Evolutionary conservation across 2,113 vertebrate species (phyloP), one percentile per base, ranked within the genome.

Genomic region (Oryzias woworae): DNA sequence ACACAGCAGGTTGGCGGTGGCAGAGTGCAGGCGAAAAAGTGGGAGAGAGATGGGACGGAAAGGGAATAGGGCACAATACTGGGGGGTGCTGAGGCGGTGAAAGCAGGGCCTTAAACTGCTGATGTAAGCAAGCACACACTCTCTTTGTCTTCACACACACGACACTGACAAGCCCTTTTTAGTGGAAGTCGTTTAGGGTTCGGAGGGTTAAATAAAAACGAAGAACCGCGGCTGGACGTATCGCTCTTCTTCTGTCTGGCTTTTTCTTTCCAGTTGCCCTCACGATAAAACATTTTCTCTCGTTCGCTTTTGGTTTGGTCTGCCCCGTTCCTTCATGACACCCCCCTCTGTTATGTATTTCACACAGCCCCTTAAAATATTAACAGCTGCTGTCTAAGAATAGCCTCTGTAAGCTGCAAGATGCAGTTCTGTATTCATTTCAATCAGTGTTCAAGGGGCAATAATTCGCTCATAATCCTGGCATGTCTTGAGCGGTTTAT

Each of bases 1-100:
- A 80, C 71, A 76, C 69, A 57, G 54, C 14, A 55, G 70, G 65
- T 64, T 57, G 55, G 54, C 36, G 10, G 69, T 48, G 69, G 65
- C 44, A 13, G 62, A 60, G 36, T 36, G 72, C 66, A 67, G 74
- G 74, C 63, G 55, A 74, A 75, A 78, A 67, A 71, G 67, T 80
- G 65, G 69, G 66, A 79, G 73, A 79, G 78, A 83, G 85, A 85
- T 77, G 81, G 81, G 77, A 76, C 67, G 58, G 78, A 77, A 85
- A 87, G 71, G 76, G 78, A 72, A 76, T 69, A 73, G 75, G 78
- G 85, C 78, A 77, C 80, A 84, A 82, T 86, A 82, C 73, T 73
- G 82, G 81, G 81, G 80, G 87, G 82, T 87, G 87, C 87, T 88
- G 88, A 90, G 82, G 85, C 88, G 81, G 84, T 88, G 78, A 87